Percentiles rank a stretch among this genome's conserved stretches.
Evolutionary conservation across 2,888 invertebrate species (phyloP).

Genomic region (Clepsis dumicolana): DNA sequence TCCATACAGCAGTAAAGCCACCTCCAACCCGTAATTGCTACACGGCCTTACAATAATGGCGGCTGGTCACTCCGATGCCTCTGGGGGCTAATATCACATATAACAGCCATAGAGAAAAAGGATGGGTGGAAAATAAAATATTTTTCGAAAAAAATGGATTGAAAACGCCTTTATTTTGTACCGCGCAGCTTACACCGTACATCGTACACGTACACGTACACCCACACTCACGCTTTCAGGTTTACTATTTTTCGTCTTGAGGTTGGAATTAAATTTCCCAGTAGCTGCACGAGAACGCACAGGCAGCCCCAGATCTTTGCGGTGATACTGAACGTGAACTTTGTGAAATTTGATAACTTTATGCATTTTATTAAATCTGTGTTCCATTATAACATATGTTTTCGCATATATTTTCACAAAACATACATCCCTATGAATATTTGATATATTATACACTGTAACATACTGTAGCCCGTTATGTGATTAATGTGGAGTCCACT

Average conservation of each 20-base stretch:
- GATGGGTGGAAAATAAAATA: constrained; percentile 8
- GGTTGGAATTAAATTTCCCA: neutral
- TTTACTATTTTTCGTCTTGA: neutral
- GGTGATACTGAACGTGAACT: neutral
- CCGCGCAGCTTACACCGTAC: neutral
- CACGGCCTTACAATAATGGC: constrained; percentile 16
- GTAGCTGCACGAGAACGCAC: neutral
- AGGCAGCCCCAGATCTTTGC: neutral
- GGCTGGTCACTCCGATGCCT: constrained; percentile 6
- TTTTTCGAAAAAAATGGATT: constrained; percentile 7
- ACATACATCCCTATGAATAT: no score
- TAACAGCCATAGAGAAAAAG: constrained; percentile 1
- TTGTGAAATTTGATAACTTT: neutral
- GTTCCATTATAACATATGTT: no score
- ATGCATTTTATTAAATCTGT: neutral
- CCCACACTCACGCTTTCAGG: neutral
- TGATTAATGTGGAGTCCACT: no score
- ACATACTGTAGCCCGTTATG: no score
- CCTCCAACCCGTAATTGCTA: constrained; percentile 15
- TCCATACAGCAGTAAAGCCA: constrained; percentile 6
- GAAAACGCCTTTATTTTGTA: neutral
- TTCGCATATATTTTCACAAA: no score
- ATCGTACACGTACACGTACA: no score
- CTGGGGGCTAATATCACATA: constrained; percentile 18
- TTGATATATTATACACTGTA: no score